phyloP scores from a whole-genome alignment of 2,888 invertebrate species.

The Rhyacophila evoluta region DNA sequence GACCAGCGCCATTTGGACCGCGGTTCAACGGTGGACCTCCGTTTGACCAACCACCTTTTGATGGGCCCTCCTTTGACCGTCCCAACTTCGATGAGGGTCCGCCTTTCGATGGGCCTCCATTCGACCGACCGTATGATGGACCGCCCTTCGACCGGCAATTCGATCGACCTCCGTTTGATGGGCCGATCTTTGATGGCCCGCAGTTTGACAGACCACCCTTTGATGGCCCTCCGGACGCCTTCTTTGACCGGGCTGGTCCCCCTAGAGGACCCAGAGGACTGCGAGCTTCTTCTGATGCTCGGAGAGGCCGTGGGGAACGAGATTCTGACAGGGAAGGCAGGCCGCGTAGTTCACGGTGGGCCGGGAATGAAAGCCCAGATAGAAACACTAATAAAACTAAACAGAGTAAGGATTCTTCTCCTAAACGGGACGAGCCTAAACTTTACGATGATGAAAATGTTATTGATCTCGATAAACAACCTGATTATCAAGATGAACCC shows the following conservation, averaged over 20 bases:
- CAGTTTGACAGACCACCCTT: conserved; percentile 60
- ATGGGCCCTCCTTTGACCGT: conserved; percentile 56
- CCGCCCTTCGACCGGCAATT: conserved; percentile 58
- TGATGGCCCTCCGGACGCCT: conserved; percentile 61
- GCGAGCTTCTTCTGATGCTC: conserved; percentile 58
- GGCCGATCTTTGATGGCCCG: conserved; percentile 57
- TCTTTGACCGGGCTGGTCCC: conserved; percentile 62
- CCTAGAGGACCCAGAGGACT: conserved; percentile 44
- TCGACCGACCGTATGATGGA: conserved; percentile 61
- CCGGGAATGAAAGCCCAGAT: conserved; percentile 57
- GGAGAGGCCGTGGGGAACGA: conserved; percentile 37
- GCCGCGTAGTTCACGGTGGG: conserved; percentile 52
- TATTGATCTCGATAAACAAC: not conserved
- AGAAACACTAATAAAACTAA: conserved; percentile 57
- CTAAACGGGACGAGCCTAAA: not conserved
- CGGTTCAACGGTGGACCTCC: conserved; percentile 63
- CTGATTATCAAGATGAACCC: not conserved
- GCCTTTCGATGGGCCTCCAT: conserved; percentile 61
- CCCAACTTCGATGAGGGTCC: conserved; percentile 51
- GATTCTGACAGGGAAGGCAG: conserved; percentile 46
- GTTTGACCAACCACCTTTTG: conserved; percentile 60
- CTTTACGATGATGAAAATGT: not conserved
- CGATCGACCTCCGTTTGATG: conserved; percentile 57
- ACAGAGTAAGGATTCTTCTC: conserved; percentile 55
- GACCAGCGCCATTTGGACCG: conserved; percentile 59